Conservation (phyloP, 2,797 vertebrate genomes). For the Peromyscus eremicus region DNA sequence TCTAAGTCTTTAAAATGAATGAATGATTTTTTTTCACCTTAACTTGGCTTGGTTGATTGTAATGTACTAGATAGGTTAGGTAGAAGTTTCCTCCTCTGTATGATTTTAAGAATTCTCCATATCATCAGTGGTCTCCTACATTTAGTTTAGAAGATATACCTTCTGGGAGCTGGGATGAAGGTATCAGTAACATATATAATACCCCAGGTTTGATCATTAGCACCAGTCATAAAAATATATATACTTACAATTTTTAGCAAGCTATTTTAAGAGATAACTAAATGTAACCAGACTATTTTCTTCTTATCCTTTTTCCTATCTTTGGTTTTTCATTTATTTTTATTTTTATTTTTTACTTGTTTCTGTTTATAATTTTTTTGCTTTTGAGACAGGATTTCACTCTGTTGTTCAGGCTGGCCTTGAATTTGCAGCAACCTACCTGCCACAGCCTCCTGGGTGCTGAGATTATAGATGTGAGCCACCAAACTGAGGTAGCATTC, state of each 20-base stretch:
- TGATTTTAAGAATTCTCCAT: constrained; percentile 47
- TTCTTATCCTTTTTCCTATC: constrained; percentile 13
- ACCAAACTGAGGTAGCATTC: neutral
- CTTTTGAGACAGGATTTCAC: neutral
- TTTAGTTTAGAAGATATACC: constrained; percentile 17
- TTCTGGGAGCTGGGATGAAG: neutral
- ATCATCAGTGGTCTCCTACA: constrained; percentile 2
- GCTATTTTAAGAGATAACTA: constrained; percentile 54
- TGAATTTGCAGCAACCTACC: neutral
- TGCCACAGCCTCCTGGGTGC: neutral
- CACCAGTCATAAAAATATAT: neutral
- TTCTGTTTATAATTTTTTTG: constrained; percentile 30
- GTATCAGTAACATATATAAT: neutral
- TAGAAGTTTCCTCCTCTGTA: constrained; percentile 10
- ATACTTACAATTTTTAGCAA: constrained; percentile 26
- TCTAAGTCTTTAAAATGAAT: constrained; percentile 24
- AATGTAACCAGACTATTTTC: neutral
- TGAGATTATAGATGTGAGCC: neutral
- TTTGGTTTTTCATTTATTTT: constrained; percentile 1
- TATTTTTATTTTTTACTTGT: neutral
- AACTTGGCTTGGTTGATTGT: neutral
- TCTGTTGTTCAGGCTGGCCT: neutral
- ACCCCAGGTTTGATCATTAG: neutral
- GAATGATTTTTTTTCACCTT: constrained; percentile 60
- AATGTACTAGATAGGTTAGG: neutral